Percentiles rank a stretch among this genome's conserved stretches.
Conservation (phyloP, 23 tunicate genomes). For the Phallusia fumigata region DNA sequence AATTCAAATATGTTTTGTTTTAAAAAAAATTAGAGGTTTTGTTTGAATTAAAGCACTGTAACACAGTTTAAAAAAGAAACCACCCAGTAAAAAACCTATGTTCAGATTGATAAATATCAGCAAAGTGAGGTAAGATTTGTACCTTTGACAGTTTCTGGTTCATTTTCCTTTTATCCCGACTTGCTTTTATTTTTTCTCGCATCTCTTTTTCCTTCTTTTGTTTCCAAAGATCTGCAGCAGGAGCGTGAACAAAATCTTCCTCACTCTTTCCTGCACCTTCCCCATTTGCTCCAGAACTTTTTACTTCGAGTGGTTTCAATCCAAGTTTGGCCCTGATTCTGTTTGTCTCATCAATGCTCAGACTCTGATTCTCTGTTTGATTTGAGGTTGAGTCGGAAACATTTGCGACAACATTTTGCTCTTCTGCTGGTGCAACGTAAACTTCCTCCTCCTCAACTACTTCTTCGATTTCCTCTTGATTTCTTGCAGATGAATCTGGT, state of each 20-base stretch:
- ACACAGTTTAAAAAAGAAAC: no score
- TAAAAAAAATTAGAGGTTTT: no score
- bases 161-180: conserved; percentile 58
- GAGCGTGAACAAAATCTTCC: conserved; percentile 85
- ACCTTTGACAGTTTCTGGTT: conserved; percentile 74
- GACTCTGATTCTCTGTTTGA: conserved; percentile 25
- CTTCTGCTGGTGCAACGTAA: conserved; percentile 15
- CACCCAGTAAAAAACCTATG: no score
- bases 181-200: conserved; percentile 69
- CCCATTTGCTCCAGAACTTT: conserved; percentile 22
- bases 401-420: not conserved
- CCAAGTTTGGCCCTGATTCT: conserved; percentile 80
- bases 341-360: conserved; percentile 92
- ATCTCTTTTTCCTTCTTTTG: conserved; percentile 73
- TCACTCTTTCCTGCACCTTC: conserved; percentile 12
- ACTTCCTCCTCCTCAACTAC: conserved; percentile 37
- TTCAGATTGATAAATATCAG: no score
- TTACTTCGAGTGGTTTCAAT: conserved; percentile 78
- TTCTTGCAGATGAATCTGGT: not conserved
- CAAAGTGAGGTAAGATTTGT: no score
- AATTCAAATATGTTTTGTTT: no score
- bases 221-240: conserved; percentile 88
- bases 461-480: conserved; percentile 1
- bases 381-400: not conserved
- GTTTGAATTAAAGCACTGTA: no score